phyloP scores from a whole-genome alignment of 2,113 vertebrate species.

The Scalopus aquaticus region DNA sequence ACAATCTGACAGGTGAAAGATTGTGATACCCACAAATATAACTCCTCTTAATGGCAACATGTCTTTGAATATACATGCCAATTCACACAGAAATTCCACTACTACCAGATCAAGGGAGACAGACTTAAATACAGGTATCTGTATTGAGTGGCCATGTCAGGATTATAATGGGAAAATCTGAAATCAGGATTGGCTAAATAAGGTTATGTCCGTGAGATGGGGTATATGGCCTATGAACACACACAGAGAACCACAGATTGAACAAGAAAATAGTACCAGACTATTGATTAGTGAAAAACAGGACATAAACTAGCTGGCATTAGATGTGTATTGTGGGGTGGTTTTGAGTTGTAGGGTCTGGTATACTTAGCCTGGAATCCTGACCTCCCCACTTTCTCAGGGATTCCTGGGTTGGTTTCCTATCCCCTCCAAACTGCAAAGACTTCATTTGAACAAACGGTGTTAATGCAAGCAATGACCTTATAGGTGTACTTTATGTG shows the following conservation, averaged over 20 bases:
- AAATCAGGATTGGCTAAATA: neutral
- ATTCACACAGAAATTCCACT: neutral
- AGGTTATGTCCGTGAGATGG: neutral
- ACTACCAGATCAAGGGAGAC: neutral
- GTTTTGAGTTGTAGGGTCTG: neutral
- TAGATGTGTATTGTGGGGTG: fast-evolving
- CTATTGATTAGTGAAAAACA: neutral
- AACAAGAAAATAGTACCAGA: neutral
- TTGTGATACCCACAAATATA: neutral
- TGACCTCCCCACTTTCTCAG: neutral
- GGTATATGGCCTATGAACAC: fast-evolving
- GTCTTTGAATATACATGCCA: neutral
- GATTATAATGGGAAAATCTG: neutral
- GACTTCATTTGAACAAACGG: neutral
- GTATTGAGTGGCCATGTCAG: neutral
- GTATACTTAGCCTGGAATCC: neutral
- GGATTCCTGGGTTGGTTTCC: neutral
- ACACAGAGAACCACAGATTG: fast-evolving
- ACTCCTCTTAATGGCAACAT: neutral
- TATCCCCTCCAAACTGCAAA: neutral
- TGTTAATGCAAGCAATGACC: neutral
- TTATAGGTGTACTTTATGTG: neutral
- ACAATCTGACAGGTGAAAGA: neutral
- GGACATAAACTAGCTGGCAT: neutral
- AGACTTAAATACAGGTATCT: neutral